Evolutionary conservation across 2,888 invertebrate species (phyloP), one percentile per base, ranked within the genome.

Genomic region (Amphipoea lucens): DNA sequence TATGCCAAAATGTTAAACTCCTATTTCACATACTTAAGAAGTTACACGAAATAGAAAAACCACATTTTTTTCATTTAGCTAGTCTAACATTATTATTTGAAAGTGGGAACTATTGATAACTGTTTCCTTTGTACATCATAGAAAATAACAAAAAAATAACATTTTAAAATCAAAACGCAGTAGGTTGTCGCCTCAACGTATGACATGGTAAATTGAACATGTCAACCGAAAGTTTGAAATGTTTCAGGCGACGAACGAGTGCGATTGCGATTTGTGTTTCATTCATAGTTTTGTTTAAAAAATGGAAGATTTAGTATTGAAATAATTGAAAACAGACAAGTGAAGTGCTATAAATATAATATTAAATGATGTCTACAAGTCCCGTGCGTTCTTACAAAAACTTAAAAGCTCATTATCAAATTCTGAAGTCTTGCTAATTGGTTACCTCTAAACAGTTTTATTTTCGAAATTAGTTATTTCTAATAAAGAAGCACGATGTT

Each of bases 161-260:
- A 40, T 40, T 40, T 40, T 40, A 40, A 40, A 40, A 40, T 40
- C 4, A 40, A 40, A 40, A 5, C 40, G 40, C 5, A 40, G 4
- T 40, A 40, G 40, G 4, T 40, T 40, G 40, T 40, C 40, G 36
- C 36, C 36, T 36, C 36, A 36, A 36, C 36, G 36, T 36, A 36
- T 36, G 36, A 36, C 36, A 36, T 36, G 3, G 40, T 36, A 45
- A 65, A 65, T 77, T 76, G 14, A 65, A 77, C 65, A 77, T 65
- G 54, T 76, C 76, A 17, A 65, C 23, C 20, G 51, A 63, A 51
- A 51, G 40, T 5, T 48, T 42, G 23, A 6, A 51, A 76, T 29
- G 5, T 51, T 29, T 54, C 51, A 70, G 9, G 20, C 48, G 20
- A 36, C 11, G 5, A 12, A 73, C 4, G 9, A 11, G 36, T 14